phyloP scores from a whole-genome alignment of 2,888 invertebrate species.

The Cyclophora punctaria region DNA sequence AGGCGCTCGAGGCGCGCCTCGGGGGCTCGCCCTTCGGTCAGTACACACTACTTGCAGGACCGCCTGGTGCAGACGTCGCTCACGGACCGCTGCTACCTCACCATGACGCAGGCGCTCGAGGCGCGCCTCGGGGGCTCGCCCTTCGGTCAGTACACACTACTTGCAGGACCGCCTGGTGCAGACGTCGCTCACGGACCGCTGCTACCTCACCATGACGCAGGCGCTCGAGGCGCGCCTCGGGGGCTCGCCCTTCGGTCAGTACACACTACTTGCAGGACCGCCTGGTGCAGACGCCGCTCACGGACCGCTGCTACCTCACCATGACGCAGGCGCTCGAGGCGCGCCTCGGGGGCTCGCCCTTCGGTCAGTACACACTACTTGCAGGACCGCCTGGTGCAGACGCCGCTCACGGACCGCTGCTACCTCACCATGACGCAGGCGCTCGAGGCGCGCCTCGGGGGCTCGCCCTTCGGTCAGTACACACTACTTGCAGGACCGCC shows the following conservation, averaged over 20 bases:
- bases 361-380: constrained; percentile 80
- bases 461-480: constrained; percentile 95
- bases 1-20: constrained; percentile 95
- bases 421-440: constrained; percentile 99
- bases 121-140: constrained; percentile 99
- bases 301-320: constrained; percentile 98
- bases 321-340: constrained; percentile 99
- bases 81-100: constrained; percentile 98
- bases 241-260: constrained; percentile 97
- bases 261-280: constrained; percentile 84
- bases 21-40: constrained; percentile 99
- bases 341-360: constrained; percentile 98
- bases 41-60: constrained; percentile 80
- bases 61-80: constrained; percentile 97
- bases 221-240: constrained; percentile 97
- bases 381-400: constrained; percentile 97
- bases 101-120: constrained; percentile 99
- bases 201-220: constrained; percentile 99
- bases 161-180: constrained; percentile 96
- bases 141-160: constrained; percentile 80
- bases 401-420: constrained; percentile 98
- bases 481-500: constrained; percentile 85
- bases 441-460: constrained; percentile 95
- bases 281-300: constrained; percentile 97
- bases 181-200: constrained; percentile 98